Base-by-base conservation (phyloP, 2,888 invertebrate species). In the Parnassius orleans region DNA sequence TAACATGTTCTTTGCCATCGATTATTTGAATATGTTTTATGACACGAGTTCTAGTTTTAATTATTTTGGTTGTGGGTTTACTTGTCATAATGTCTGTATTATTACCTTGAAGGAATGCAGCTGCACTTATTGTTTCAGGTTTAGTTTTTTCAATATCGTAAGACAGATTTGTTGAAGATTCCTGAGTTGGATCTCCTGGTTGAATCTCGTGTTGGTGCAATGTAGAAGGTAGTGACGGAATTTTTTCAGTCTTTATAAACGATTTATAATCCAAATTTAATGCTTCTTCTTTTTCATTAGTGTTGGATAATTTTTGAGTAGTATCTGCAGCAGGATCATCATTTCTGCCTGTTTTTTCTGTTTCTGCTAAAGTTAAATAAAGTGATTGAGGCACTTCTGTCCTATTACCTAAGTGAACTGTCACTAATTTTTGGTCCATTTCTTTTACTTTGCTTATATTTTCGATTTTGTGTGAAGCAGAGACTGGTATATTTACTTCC, bases 1-100 rank as follows among this genome's bases (percentile, higher is more conserved):
- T 95, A 0, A 96, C 93, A 66, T 95, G 94, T 82, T 97, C 97
- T 81, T 96, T 95, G 0, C 97, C 97, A 79, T 97, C 95, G 65
- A 97, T 94, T 9, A 96, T 94, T 19, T 95, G 94, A 15, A 96
- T 94, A 71, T 95, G 94, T 71, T 95, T 94, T 53, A 97, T 95
- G 14, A 96, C 95, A 71, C 95, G 94, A 64, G 94, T 93, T 43
- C 94, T 95, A 72, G 94, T 48, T 11, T 95, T 65, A 12, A 43
- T 42, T 54, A 44, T 93, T 48, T 33, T 51, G 2, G 54, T 51
- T 1, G 46, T 46, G 3, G 79, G 73, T 81, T 83, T 2, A 81
- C 82, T 67, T 73, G 12, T 41, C 1, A 41, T 48, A n/a, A 3
- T 42, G 14, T 56, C 41, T 11, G 12, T 12, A 24, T 52, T 44